Conservation (phyloP, 1,140 invertebrate genomes). For the Cryptotermes secundus region DNA sequence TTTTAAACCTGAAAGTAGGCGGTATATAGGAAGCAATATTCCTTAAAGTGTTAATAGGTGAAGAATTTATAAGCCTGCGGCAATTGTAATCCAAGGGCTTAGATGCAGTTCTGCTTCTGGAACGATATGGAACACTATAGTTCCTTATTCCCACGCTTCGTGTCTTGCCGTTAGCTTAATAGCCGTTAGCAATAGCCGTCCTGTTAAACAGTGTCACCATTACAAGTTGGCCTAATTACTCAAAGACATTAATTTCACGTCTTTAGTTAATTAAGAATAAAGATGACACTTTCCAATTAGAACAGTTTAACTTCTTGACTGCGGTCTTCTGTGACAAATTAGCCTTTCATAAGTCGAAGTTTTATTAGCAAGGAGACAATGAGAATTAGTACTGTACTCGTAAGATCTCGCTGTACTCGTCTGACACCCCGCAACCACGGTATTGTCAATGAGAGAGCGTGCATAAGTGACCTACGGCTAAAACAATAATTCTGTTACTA, state of each 20-base stretch:
- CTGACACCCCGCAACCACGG: neutral
- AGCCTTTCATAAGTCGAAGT: neutral
- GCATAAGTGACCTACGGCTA: neutral
- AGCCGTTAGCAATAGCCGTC: neutral
- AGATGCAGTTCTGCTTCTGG: neutral
- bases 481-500: too few relatives aligned
- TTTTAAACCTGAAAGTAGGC: too few relatives aligned
- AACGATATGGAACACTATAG: too few relatives aligned
- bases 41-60: too few relatives aligned
- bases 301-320: neutral
- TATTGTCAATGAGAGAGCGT: neutral
- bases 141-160: neutral
- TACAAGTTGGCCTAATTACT: neutral
- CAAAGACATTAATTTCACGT: neutral
- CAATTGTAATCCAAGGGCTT: too few relatives aligned
- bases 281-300: conserved; percentile 19
- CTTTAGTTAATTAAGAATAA: conserved; percentile 11
- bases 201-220: neutral
- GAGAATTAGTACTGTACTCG: neutral
- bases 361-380: conserved; percentile 2
- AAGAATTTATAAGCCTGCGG: too few relatives aligned
- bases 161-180: neutral
- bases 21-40: too few relatives aligned
- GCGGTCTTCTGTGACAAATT: conserved; percentile 12
- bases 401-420: neutral